These are phyloP conservation scores for Pongo abelii DNA, from an alignment of 2,113 vertebrate genomes.

Conservation along the genomic window DNA sequence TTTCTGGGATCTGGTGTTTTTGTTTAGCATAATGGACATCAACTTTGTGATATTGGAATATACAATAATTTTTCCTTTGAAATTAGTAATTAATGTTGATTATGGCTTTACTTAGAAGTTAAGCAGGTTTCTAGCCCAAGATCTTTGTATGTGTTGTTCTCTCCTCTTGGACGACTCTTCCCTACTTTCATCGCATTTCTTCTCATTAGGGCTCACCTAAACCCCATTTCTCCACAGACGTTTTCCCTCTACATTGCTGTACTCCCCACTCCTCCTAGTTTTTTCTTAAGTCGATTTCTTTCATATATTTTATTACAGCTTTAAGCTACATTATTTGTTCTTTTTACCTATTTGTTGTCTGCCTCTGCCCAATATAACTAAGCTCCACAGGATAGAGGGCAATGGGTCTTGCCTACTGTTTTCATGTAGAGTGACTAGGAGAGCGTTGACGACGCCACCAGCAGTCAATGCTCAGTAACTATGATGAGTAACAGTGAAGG, in stretches of 20 bases:
- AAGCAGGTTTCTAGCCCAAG: background rate
- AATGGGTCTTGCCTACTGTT: background rate
- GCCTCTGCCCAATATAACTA: background rate
- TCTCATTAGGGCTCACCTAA: background rate
- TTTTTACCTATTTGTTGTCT: background rate
- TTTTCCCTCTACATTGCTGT: background rate
- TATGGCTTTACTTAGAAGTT: background rate
- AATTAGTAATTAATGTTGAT: background rate
- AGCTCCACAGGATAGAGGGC: background rate
- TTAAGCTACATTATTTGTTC: background rate
- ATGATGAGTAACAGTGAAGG: background rate
- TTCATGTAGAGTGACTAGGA: background rate
- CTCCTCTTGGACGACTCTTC: background rate
- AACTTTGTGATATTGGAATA: background rate
- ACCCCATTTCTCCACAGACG: background rate
- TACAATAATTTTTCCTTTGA: background rate
- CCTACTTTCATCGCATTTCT: background rate
- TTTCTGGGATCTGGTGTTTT: constrained; percentile 9
- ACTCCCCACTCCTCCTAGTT: background rate
- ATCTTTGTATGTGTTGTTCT: background rate
- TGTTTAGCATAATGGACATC: background rate
- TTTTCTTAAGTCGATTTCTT: background rate
- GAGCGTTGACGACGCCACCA: background rate
- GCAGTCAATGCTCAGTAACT: background rate
- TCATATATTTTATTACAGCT: background rate